Evolutionary conservation across 2,113 vertebrate genomes (phyloP).

Genomic region (Albula goreensis): DNA sequence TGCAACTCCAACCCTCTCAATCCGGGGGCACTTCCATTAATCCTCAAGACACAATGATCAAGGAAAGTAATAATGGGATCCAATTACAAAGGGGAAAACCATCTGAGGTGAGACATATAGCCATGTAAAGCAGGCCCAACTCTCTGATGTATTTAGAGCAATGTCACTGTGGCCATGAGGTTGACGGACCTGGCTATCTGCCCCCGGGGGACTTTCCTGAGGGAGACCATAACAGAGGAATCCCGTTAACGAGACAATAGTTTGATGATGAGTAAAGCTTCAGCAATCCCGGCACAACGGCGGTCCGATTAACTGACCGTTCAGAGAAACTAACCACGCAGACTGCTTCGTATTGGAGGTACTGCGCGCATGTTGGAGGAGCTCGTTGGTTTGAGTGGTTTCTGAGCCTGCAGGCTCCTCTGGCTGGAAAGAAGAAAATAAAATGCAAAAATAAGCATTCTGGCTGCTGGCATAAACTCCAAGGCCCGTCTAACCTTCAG

Average conservation of each 20-base stretch:
- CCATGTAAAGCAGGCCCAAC: not conserved
- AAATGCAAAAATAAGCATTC: constrained; percentile 40
- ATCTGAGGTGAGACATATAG: not conserved
- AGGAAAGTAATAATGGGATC: constrained; percentile 3
- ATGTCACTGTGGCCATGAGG: not conserved
- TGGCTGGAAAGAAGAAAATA: constrained; percentile 18
- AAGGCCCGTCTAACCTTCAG: constrained; percentile 66
- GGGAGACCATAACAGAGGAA: too few species aligned
- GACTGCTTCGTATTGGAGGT: too few species aligned
- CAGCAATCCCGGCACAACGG: too few species aligned
- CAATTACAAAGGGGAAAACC: not conserved
- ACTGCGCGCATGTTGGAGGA: not conserved
- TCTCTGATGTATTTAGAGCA: not conserved
- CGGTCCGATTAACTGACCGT: too few species aligned
- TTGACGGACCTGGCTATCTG: not conserved
- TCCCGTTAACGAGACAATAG: too few species aligned
- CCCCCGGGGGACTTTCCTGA: not conserved
- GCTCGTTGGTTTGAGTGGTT: not conserved
- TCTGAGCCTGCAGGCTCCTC: not conserved
- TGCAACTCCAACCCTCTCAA: not conserved
- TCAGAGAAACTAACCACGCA: too few species aligned
- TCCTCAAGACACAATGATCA: constrained; percentile 4
- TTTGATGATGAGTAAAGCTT: too few species aligned
- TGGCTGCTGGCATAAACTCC: constrained; percentile 38
- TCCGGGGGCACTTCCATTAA: constrained; percentile 2